Percentiles rank a stretch among this genome's conserved stretches.
Conservation (phyloP, 2,888 invertebrate species). For the Leptinotarsa haldemani region DNA sequence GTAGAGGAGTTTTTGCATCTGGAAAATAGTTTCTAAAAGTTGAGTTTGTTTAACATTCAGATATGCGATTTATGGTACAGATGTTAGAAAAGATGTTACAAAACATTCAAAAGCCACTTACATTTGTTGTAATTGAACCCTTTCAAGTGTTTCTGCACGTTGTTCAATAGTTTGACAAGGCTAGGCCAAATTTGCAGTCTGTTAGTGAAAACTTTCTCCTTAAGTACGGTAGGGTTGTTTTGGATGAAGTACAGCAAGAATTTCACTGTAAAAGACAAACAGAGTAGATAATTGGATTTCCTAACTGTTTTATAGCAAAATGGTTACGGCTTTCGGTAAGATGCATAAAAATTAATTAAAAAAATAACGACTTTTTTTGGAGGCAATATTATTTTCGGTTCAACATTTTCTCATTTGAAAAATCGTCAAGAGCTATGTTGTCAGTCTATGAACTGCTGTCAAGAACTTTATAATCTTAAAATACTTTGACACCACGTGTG, state of each 20-base stretch:
- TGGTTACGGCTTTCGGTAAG: too few relatives aligned
- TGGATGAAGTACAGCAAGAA: conserved; percentile 80
- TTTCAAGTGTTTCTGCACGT: conserved; percentile 68
- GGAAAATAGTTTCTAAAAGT: conserved; percentile 45
- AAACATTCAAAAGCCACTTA: conserved; percentile 61
- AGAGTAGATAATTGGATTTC: not conserved
- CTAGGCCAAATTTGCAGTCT: conserved; percentile 83
- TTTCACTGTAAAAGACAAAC: conserved; percentile 71
- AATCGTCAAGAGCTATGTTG: too few relatives aligned
- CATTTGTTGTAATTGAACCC: conserved; percentile 69
- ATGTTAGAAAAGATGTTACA: conserved; percentile 18
- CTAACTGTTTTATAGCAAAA: not conserved
- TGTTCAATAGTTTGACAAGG: conserved; percentile 79
- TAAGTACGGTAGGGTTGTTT: conserved; percentile 69
- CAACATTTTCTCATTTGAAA: too few relatives aligned
- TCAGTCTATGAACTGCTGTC: too few relatives aligned
- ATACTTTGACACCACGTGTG: too few relatives aligned
- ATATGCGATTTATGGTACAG: not conserved
- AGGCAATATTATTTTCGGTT: too few relatives aligned
- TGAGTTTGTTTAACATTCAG: conserved; percentile 21
- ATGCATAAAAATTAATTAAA: too few relatives aligned
- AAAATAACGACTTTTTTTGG: too few relatives aligned
- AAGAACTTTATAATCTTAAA: too few relatives aligned
- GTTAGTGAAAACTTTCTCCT: conserved; percentile 69
- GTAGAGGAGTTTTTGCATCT: conserved; percentile 77